A percentile compares a stretch with the other conserved stretches of the same genome.
Conservation (phyloP, 2,797 vertebrate species). For the Microctenopoma lineatum region DNA sequence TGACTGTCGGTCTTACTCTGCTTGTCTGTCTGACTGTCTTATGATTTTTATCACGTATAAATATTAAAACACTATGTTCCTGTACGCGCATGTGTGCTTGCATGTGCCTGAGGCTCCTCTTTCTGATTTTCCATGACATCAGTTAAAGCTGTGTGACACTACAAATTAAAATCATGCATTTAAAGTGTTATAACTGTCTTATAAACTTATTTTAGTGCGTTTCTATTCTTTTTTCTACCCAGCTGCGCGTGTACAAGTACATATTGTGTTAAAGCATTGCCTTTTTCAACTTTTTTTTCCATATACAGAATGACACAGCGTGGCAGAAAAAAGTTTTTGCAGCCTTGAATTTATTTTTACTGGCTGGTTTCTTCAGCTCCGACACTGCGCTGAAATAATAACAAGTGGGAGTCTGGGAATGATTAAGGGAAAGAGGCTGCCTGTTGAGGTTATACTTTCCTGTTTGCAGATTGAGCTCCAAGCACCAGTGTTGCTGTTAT, state of each 20-base stretch:
- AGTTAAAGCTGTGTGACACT: slow-evolving; percentile 60
- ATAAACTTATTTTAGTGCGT: slow-evolving; percentile 11
- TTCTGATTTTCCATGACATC: slow-evolving; percentile 73
- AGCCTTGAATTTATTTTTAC: slow-evolving; percentile 78
- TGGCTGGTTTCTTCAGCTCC: slow-evolving; percentile 75
- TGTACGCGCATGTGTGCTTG: slow-evolving; percentile 4
- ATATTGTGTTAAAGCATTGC: slow-evolving; percentile 23
- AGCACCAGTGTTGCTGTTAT: slow-evolving; percentile 85
- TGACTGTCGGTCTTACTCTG: slow-evolving; percentile 28
- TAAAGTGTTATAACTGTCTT: slow-evolving; percentile 26
- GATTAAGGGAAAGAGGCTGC: slow-evolving; percentile 87
- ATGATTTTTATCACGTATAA: slow-evolving; percentile 12
- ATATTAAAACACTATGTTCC: slow-evolving; percentile 7
- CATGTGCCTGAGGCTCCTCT: slow-evolving; percentile 42
- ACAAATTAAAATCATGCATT: slow-evolving; percentile 31
- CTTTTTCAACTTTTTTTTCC: slow-evolving; percentile 34
- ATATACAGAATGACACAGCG: slow-evolving; percentile 49
- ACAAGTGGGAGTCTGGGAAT: slow-evolving; percentile 90
- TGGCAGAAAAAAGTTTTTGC: slow-evolving; percentile 57
- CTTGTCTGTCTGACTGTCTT: slow-evolving; percentile 18
- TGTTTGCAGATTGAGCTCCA: slow-evolving; percentile 91
- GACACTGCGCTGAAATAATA: slow-evolving; percentile 85
- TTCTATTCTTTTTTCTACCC: background rate
- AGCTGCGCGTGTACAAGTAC: slow-evolving; percentile 16
- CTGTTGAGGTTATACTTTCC: slow-evolving; percentile 90